A percentile compares a stretch with the other conserved stretches of the same genome.
Evolutionary conservation across 2,113 vertebrate genomes (phyloP).

Genomic region (Apodemus sylvaticus): DNA sequence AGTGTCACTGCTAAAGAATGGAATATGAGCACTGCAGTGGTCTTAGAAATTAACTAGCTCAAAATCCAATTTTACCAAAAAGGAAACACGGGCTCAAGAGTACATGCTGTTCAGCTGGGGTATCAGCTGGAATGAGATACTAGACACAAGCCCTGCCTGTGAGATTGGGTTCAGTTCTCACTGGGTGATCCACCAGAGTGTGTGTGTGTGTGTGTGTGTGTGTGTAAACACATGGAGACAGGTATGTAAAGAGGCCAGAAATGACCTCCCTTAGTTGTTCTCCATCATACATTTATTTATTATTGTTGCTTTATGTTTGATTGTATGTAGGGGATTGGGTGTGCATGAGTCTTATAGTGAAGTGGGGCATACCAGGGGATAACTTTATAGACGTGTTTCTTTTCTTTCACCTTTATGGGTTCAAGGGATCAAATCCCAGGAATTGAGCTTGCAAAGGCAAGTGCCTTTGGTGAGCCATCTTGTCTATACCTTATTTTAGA

Average conservation of each 20-base stretch:
- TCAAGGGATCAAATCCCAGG: background rate
- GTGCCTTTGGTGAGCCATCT: background rate
- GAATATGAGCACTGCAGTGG: background rate
- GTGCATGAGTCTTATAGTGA: background rate
- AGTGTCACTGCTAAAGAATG: background rate
- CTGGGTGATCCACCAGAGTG: background rate
- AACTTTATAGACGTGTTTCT: background rate
- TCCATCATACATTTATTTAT: background rate
- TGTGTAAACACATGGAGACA: too few species aligned
- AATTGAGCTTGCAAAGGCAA: background rate
- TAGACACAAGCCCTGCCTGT: background rate
- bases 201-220: background rate
- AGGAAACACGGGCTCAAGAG: background rate
- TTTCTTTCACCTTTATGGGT: background rate
- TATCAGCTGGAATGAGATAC: background rate
- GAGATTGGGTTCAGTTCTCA: background rate
- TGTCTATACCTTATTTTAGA: too few species aligned
- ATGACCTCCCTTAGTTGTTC: background rate
- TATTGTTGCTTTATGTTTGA: background rate
- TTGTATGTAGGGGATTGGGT: background rate
- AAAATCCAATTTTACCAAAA: background rate
- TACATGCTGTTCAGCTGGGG: background rate
- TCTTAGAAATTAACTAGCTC: slow-evolving; percentile 20
- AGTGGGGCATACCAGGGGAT: background rate
- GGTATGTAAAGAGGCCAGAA: background rate